Conservation (phyloP, 2,888 invertebrate genomes). For the Parnassius mnemosyne region DNA sequence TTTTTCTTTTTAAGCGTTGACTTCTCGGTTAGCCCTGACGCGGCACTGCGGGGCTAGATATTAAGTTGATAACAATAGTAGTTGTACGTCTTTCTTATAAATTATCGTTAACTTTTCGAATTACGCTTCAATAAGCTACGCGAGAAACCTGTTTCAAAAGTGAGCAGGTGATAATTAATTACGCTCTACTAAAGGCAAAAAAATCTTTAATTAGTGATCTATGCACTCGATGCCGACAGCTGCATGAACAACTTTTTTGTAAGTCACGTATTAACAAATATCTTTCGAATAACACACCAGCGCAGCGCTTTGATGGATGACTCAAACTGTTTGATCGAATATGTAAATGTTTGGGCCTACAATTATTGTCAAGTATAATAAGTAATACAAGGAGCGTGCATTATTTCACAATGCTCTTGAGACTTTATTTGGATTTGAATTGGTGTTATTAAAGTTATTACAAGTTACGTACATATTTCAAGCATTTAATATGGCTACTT, state of each 20-base stretch:
- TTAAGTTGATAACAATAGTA: too few species aligned
- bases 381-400: slow-evolving; percentile 6
- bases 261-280: slow-evolving; percentile 14
- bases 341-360: slow-evolving; percentile 31
- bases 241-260: slow-evolving; percentile 7
- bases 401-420: slow-evolving; percentile 1
- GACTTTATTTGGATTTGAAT: not conserved
- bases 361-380: not conserved
- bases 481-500: too few species aligned
- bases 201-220: slow-evolving; percentile 1
- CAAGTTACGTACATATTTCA: not conserved
- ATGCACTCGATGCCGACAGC: not conserved
- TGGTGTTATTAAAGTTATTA: not conserved
- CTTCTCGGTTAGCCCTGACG: too few species aligned
- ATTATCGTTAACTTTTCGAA: too few species aligned
- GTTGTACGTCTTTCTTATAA: too few species aligned
- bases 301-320: slow-evolving; percentile 29
- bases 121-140: too few species aligned
- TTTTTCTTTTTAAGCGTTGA: too few species aligned
- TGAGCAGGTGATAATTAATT: not conserved
- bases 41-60: too few species aligned
- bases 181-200: not conserved
- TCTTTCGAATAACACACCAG: slow-evolving; percentile 3
- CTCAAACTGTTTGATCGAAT: slow-evolving; percentile 34
- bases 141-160: not conserved